Evolutionary conservation across 2,888 invertebrate species (phyloP), one percentile per base, ranked within the genome.

Genomic region (Eupithecia pulchellata): DNA sequence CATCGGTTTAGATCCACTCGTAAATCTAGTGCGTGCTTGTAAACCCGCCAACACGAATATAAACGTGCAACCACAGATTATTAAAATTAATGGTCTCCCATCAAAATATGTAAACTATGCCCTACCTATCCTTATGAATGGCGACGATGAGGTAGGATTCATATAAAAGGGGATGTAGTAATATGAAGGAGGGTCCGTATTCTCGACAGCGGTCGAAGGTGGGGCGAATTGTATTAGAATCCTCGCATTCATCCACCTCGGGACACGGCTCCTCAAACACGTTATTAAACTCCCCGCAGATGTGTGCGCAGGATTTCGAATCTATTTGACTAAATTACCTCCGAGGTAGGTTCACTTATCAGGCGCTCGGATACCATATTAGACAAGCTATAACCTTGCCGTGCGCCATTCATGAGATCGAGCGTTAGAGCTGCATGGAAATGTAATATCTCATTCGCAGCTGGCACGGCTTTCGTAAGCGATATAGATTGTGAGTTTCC

Each of bases 21-120:
- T 78, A 74, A 77, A 78, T 78, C 75, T 66, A 71, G 70, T 80
- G 77, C 70, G 58, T 60, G 75, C 74, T 75, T 77, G 77, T 79
- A 77, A 79, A 77, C 73, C 79, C 77, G 70, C 80, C 76, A 84
- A 81, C 79, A 79, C 76, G 73, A 80, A 80, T 78, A 78, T 79
- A 77, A 77, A 79, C 81, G 75, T 80, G 78, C 80, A 75, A 83
- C 80, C 81, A 67, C 70, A 81, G 81, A 85, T 86, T 89, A 89
- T 90, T 89, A 88, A 90, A 89, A 90, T 89, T 87, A 88, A 90
- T 89, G 84, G 81, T 80, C 79, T 82, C 84, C 81, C 82, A 84
- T 87, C 84, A 85, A 86, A 90, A 90, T 90, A 91, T 89, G 88
- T 89, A 88, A 91, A 90, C 87, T 89, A 88, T 85, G 84, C 84